Evolutionary conservation across 1,140 invertebrate species (phyloP).

Genomic region (Drosophila neocordata): DNA sequence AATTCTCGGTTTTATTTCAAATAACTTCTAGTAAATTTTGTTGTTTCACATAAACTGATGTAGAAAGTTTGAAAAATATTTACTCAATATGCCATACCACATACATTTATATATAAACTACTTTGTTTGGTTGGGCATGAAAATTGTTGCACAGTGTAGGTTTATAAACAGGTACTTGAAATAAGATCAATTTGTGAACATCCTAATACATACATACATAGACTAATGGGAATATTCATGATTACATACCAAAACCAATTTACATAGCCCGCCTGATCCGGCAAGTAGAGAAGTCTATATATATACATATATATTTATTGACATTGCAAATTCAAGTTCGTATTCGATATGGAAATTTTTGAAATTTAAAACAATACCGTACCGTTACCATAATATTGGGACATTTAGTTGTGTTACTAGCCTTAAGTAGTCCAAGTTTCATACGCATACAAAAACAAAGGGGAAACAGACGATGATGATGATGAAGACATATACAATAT

Average conservation of each 20-base stretch:
- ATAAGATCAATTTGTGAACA: background rate
- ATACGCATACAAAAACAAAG: conserved; percentile 50
- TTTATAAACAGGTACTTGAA: background rate
- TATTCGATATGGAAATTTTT: conserved; percentile 10
- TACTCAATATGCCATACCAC: too few relatives aligned
- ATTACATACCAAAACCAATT: too few relatives aligned
- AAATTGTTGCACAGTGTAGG: conserved; percentile 4
- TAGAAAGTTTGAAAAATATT: too few relatives aligned
- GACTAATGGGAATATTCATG: background rate
- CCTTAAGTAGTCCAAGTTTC: conserved; percentile 76
- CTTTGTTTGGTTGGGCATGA: too few relatives aligned
- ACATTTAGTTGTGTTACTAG: conserved; percentile 81
- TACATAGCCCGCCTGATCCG: background rate
- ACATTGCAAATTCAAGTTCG: conserved; percentile 11
- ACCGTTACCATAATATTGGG: conserved; percentile 53
- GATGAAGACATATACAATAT: conserved; percentile 68
- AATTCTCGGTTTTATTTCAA: too few relatives aligned
- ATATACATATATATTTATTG: conserved; percentile 24
- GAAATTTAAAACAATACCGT: conserved; percentile 16
- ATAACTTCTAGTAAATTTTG: too few relatives aligned
- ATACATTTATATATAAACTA: background rate
- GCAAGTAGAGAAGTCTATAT: background rate
- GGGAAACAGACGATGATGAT: background rate
- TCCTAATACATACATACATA: background rate
- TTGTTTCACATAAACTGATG: too few relatives aligned